Percentiles rank a stretch among this genome's conserved stretches.
Conservation (phyloP, 1,140 invertebrate genomes). For the Megalopta genalis region DNA sequence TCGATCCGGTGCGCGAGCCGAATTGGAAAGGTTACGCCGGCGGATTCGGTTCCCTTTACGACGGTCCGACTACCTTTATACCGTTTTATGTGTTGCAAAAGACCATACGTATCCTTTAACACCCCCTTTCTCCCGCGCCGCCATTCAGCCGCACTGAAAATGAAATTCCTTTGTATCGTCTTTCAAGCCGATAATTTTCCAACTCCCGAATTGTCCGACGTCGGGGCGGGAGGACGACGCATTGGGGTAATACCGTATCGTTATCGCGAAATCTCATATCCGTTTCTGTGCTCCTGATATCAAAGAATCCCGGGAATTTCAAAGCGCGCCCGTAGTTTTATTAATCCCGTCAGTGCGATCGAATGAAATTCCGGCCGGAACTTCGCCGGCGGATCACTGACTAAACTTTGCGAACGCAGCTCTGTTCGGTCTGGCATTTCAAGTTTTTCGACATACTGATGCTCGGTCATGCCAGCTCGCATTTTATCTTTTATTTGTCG, state of each 20-base stretch:
- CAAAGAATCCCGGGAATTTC: not conserved
- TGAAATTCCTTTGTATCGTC: constrained; percentile 38
- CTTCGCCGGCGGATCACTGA: not conserved
- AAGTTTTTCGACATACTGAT: too few species aligned
- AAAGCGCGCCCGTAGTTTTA: not conserved
- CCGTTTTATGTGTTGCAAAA: constrained; percentile 18
- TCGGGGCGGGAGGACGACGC: not conserved
- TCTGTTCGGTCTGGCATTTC: too few species aligned
- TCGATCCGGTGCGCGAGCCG: constrained; percentile 23
- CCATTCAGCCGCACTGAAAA: constrained; percentile 27
- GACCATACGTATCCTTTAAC: constrained; percentile 22
- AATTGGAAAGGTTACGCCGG: constrained; percentile 58
- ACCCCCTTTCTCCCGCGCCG: not conserved
- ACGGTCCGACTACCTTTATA: constrained; percentile 13
- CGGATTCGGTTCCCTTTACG: constrained; percentile 27
- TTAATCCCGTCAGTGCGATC: not conserved
- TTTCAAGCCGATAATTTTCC: constrained; percentile 37
- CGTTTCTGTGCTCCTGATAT: not conserved
- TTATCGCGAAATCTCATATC: not conserved
- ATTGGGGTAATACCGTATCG: constrained; percentile 9
- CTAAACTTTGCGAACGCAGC: too few species aligned
- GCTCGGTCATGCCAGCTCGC: too few species aligned
- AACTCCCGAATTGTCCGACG: constrained; percentile 16
- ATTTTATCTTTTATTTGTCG: too few species aligned
- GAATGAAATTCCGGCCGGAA: not conserved